phyloP scores from a whole-genome alignment of 2,113 vertebrate genomes.

The Pogonocichla stellata region DNA sequence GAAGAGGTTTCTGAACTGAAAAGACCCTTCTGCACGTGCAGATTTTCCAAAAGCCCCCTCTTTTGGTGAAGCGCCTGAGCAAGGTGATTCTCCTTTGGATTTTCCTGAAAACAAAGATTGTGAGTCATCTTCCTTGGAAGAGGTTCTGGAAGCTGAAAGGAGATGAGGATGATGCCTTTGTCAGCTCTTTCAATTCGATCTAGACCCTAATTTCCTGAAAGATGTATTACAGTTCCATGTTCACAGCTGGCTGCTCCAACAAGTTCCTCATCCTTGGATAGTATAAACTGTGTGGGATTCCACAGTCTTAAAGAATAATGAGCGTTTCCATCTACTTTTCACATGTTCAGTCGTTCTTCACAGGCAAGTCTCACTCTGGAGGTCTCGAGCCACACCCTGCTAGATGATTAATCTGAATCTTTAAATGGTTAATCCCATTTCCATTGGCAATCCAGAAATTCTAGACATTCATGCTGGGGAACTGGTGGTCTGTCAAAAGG shows the following conservation, averaged over 20 bases:
- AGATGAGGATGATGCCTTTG: neutral
- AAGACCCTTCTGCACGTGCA: neutral
- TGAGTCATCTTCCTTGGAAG: neutral
- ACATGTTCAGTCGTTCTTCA: neutral
- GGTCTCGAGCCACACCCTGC: neutral
- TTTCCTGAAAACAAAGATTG: neutral
- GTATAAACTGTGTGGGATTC: neutral
- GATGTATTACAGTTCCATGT: neutral
- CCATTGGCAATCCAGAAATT: neutral
- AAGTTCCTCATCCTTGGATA: neutral
- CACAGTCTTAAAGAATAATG: neutral
- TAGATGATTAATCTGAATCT: neutral
- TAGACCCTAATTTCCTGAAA: neutral
- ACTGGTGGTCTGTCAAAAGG: neutral
- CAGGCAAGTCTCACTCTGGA: neutral
- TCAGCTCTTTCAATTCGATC: neutral
- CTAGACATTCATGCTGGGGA: neutral
- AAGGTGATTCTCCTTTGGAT: neutral
- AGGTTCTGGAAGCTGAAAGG: neutral
- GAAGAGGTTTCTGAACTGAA: neutral
- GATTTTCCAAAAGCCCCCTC: neutral
- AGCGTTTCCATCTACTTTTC: neutral
- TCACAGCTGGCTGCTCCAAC: neutral
- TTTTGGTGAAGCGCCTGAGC: neutral
- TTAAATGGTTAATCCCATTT: neutral